Conservation (phyloP, 2,797 vertebrate species). For the Lutjanus argentimaculatus region DNA sequence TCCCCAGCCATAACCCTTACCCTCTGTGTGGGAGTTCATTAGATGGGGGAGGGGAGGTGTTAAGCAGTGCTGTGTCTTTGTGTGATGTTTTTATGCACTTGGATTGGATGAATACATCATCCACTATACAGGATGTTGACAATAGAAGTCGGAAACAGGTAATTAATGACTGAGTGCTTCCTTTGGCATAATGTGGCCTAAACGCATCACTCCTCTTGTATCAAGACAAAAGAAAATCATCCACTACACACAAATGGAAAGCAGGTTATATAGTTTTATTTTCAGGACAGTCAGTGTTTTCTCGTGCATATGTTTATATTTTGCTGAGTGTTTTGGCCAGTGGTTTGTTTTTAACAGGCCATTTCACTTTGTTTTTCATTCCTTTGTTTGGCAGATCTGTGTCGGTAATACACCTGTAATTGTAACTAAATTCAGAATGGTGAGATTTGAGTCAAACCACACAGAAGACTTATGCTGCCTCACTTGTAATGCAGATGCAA, state of each 20-base stretch:
- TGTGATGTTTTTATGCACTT: not conserved
- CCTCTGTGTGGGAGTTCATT: not conserved
- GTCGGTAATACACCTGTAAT: not conserved
- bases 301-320: not conserved
- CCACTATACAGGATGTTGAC: slow-evolving; percentile 18
- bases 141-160: not conserved
- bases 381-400: not conserved
- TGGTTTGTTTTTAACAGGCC: not conserved
- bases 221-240: not conserved
- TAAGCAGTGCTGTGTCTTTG: not conserved
- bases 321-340: not conserved
- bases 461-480: not conserved
- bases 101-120: slow-evolving; percentile 12
- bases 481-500: not conserved
- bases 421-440: no score
- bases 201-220: not conserved
- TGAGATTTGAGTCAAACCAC: not conserved
- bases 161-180: not conserved
- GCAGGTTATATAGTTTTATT: not conserved
- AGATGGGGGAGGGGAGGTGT: not conserved
- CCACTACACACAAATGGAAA: not conserved
- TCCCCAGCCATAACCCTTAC: not conserved
- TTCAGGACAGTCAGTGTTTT: not conserved
- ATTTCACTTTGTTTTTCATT: not conserved
- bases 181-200: not conserved